Conservation (phyloP, 2,888 invertebrate genomes). For the Gastracanthus pulcherrimus region DNA sequence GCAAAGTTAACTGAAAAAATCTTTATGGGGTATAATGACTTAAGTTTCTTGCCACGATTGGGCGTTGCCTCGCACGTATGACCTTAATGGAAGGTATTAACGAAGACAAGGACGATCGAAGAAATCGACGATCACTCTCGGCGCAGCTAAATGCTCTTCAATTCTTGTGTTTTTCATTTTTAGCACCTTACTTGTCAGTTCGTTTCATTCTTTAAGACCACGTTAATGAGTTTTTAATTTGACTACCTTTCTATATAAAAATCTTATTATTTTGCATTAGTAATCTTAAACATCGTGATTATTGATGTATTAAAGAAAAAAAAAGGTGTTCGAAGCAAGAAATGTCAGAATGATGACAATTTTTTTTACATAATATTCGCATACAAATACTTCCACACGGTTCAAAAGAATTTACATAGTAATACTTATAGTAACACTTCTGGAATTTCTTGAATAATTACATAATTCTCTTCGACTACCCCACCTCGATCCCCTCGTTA, state of each 20-base stretch:
- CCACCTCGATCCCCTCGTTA: not conserved
- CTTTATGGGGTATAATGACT: constrained; percentile 24
- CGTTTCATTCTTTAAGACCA: not conserved
- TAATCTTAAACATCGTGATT: too few species aligned
- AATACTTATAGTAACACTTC: not conserved
- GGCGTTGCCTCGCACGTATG: constrained; percentile 45
- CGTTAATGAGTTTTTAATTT: not conserved
- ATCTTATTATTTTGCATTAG: too few species aligned
- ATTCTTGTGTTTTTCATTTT: not conserved
- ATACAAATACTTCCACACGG: too few species aligned
- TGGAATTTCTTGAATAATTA: constrained; percentile 10
- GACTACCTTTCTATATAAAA: not conserved
- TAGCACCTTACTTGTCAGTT: not conserved
- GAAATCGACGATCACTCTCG: constrained; percentile 43
- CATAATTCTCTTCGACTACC: not conserved
- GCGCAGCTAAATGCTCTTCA: constrained; percentile 1
- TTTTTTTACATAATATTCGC: too few species aligned
- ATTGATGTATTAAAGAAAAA: not conserved
- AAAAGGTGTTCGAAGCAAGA: too few species aligned
- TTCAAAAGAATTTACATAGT: not conserved
- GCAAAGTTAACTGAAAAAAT: constrained; percentile 12
- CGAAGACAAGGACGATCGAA: constrained; percentile 47
- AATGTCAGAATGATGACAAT: not conserved
- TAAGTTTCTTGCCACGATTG: constrained; percentile 33
- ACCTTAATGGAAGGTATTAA: constrained; percentile 49